Percentiles rank a stretch among this genome's conserved stretches.
Conservation (phyloP, 92 coral and sea anemone species). For the Epizoanthus scotinus region DNA sequence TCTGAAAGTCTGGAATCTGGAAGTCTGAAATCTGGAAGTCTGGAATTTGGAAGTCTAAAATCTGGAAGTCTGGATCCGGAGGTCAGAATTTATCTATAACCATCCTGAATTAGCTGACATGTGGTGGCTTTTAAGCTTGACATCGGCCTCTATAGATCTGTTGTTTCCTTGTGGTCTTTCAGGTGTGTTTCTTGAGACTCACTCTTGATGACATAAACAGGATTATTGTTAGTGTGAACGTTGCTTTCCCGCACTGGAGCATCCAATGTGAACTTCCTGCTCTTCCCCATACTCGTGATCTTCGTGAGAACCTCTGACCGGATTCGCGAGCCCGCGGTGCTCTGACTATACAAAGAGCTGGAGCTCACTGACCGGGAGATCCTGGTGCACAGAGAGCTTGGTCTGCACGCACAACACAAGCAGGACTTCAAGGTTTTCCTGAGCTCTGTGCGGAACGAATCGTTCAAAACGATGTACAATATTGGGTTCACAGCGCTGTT, state of each 20-base stretch:
- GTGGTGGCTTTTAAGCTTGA: no score
- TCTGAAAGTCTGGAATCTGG: no score
- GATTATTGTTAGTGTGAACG: no score
- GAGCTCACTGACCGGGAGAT: background rate
- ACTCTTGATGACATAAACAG: no score
- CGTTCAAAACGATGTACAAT: slow-evolving; percentile 43
- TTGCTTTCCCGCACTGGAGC: background rate
- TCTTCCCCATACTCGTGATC: slow-evolving; percentile 3
- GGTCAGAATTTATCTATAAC: no score
- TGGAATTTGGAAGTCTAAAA: no score
- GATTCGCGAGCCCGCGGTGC: background rate
- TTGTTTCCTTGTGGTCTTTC: no score
- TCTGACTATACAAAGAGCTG: slow-evolving; percentile 17
- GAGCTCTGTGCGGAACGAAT: slow-evolving; percentile 25
- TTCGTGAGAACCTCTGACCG: slow-evolving; percentile 20
- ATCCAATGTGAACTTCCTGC: background rate
- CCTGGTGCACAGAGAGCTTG: slow-evolving; percentile 5
- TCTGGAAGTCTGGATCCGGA: no score
- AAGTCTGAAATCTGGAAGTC: no score
- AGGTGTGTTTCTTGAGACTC: no score
- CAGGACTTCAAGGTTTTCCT: slow-evolving; percentile 8
- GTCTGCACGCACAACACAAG: background rate
- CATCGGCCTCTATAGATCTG: no score
- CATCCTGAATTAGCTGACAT: no score
- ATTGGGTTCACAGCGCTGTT: slow-evolving; percentile 59